Conservation (phyloP, 2,888 invertebrate genomes). For the Podabrus alpinus region DNA sequence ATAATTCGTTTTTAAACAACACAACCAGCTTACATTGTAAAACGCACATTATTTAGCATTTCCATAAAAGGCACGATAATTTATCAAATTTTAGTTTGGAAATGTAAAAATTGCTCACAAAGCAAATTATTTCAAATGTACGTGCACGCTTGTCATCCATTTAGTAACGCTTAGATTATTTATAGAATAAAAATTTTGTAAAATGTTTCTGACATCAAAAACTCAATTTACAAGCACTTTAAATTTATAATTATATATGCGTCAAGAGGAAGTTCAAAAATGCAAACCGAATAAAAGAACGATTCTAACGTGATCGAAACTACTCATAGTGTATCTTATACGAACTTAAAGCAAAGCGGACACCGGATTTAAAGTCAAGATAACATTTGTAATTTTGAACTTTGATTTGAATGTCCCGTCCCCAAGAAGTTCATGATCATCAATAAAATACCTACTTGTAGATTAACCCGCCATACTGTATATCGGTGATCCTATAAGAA, state of each 20-base stretch:
- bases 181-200: not conserved
- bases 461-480: no score
- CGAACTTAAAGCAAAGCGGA: no score
- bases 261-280: not conserved
- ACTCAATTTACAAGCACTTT: not conserved
- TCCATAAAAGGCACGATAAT: not conserved
- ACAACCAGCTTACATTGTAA: not conserved
- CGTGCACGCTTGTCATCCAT: not conserved
- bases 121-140: not conserved
- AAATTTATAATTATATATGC: not conserved
- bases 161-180: not conserved
- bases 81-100: not conserved
- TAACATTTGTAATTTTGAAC: no score
- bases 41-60: not conserved
- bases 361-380: no score
- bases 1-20: not conserved
- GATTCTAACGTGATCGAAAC: not conserved
- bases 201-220: not conserved
- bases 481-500: no score
- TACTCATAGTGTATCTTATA: not conserved
- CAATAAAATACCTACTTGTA: no score
- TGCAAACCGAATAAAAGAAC: not conserved
- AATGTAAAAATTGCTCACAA: not conserved
- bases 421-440: no score
- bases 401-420: no score